Evolutionary conservation across 2,888 invertebrate species (phyloP), one percentile per base, ranked within the genome.

Genomic region (Piscicola geometra): DNA sequence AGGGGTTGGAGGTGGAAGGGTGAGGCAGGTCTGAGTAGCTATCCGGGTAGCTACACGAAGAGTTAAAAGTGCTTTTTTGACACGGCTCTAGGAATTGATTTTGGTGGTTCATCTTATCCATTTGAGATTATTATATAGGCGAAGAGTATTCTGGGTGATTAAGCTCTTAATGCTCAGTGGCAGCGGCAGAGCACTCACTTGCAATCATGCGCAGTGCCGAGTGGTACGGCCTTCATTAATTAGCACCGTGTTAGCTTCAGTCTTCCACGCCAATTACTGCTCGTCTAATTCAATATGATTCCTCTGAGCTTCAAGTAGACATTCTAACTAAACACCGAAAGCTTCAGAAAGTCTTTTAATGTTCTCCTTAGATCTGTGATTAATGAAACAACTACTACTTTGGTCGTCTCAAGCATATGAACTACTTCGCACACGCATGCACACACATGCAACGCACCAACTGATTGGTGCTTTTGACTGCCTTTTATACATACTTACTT

Each of bases 201-300:
- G 12, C n/a, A 56, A 56, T 56, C 60, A 18, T n/a, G 21, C 25
- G 3, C 60, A 56, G 41, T 9, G 15, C 60, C 9, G 25, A 9
- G 9, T 56, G 60, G 60, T 56, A 56, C 60, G n/a, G 3, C 60
- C n/a, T 56, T 18, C 60, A 56, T 56, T 25, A 56, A 56, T 56
- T 56, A 56, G 3, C 60, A 25, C 21, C 21, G 60, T 56, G 25
- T n/a, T 56, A 18, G 60, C n/a, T 56, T 9, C 12, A 3, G 12
- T 56, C 60, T 56, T 25, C 21, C 60, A 56, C 60, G 60, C 60
- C 60, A 56, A 56, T 56, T 56, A 56, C 41, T 41, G 41, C 15
- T 15, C 15, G 41, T 15, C 41, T n/a, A n/a, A n/a, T n/a, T n/a
- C n/a, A n/a, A n/a, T n/a, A n/a, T n/a, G n/a, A n/a, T n/a, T n/a